A percentile compares a stretch with the other conserved stretches of the same genome.
Conservation (phyloP, 2,113 vertebrate genomes). For the Oncorhynchus keta region DNA sequence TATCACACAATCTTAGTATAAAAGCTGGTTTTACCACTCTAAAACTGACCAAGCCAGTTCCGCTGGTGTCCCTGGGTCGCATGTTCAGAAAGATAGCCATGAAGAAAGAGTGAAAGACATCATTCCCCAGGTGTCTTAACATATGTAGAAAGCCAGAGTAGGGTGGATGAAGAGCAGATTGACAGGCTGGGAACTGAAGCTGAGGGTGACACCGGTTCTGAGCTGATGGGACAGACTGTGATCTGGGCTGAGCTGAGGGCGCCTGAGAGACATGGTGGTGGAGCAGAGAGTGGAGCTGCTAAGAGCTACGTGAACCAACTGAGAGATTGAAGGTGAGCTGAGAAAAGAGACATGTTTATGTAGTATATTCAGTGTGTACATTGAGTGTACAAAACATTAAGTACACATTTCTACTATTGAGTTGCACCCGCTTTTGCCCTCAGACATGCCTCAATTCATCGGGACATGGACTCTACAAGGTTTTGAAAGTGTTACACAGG, state of each 20-base stretch:
- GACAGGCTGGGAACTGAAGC: neutral
- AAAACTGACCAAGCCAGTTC: neutral
- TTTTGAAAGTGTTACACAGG: too few species aligned
- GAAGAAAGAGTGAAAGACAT: neutral
- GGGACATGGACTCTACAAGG: too few species aligned
- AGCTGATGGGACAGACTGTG: neutral
- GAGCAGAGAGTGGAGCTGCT: conserved; percentile 19
- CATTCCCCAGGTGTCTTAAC: neutral
- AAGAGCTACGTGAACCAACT: conserved; percentile 22
- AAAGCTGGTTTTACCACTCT: too few species aligned
- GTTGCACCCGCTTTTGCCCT: too few species aligned
- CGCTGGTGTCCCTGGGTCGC: conserved; percentile 12
- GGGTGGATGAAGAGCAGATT: neutral
- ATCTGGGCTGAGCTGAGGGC: conserved; percentile 30
- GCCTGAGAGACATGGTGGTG: conserved; percentile 29
- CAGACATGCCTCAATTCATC: too few species aligned
- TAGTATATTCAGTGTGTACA: too few species aligned
- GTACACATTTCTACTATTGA: neutral
- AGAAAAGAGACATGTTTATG: neutral
- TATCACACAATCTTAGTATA: conserved; percentile 21
- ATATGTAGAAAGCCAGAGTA: neutral
- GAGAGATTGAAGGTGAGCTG: conserved; percentile 13
- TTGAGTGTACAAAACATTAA: too few species aligned
- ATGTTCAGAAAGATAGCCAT: neutral
- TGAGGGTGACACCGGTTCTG: neutral